phyloP scores from a whole-genome alignment of 2,113 vertebrate genomes.

The Vidua macroura region DNA sequence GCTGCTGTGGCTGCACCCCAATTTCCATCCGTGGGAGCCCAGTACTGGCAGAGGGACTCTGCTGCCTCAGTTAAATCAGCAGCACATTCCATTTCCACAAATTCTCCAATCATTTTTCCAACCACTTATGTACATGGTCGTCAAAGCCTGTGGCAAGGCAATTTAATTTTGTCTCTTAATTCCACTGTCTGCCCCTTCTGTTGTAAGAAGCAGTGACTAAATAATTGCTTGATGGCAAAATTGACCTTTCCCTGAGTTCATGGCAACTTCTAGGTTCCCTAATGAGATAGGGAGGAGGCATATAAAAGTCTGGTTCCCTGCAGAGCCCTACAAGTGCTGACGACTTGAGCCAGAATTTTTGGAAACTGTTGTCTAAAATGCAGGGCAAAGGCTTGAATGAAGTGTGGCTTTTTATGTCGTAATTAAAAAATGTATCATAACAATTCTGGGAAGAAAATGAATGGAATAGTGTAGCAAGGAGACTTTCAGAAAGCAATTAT shows the following conservation, averaged over 20 bases:
- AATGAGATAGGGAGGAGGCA: neutral
- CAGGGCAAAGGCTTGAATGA: neutral
- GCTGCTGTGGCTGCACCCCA: fast-evolving
- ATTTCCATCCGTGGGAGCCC: fast-evolving
- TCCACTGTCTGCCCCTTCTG: neutral
- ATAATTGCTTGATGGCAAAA: neutral
- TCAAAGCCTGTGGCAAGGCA: neutral
- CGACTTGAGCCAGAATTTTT: neutral
- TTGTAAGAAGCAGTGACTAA: neutral
- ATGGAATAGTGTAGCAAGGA: neutral
- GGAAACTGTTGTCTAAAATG: neutral
- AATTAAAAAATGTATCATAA: slow-evolving; percentile 1
- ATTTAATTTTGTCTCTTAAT: neutral
- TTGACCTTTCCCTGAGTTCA: neutral
- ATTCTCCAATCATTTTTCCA: neutral
- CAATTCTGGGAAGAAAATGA: neutral
- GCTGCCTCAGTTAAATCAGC: neutral
- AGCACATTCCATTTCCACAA: neutral
- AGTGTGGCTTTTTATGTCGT: neutral
- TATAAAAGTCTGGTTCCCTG: neutral
- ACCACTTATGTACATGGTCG: fast-evolving
- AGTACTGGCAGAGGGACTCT: neutral
- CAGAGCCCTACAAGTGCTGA: neutral
- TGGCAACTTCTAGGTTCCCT: neutral
- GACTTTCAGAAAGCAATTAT: slow-evolving; percentile 8